Percentiles rank a stretch among this genome's conserved stretches.
Evolutionary conservation across 2,797 vertebrate species (phyloP).

Genomic region (Buceros bicornis): DNA sequence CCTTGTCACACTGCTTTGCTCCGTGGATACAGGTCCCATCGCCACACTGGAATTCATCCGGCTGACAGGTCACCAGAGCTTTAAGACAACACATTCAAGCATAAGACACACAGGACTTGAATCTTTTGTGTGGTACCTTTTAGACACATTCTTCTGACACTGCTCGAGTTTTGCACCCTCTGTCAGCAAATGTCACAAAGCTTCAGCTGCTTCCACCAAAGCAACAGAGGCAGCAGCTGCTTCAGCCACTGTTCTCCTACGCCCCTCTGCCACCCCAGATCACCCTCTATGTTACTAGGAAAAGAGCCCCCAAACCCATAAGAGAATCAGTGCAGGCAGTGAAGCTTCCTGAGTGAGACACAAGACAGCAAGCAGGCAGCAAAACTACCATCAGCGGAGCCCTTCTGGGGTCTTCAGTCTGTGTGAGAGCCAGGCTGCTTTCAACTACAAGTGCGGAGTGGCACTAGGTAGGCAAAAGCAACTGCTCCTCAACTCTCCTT

Average conservation of each 20-base stretch:
- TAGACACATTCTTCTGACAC: background rate
- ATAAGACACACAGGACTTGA: background rate
- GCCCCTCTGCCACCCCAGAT: background rate
- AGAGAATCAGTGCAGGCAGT: background rate
- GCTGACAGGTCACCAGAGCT: conserved; percentile 90
- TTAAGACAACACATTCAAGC: conserved; percentile 8
- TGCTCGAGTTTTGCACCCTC: background rate
- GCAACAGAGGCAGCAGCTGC: background rate
- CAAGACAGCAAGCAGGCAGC: background rate
- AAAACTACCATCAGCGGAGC: background rate
- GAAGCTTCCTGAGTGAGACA: background rate
- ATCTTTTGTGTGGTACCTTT: background rate
- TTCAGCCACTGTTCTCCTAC: background rate
- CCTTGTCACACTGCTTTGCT: conserved; percentile 92
- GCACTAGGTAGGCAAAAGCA: background rate
- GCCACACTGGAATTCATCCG: conserved; percentile 94
- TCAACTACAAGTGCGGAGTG: background rate
- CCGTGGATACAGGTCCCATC: conserved; percentile 94
- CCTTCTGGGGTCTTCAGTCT: background rate
- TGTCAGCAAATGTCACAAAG: background rate
- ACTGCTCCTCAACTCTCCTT: background rate
- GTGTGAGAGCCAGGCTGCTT: background rate
- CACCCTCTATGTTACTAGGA: background rate
- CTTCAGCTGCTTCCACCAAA: background rate
- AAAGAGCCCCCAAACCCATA: background rate